These are phyloP conservation scores for Aphidius colemani DNA, from an alignment of 2,888 invertebrate species.

Conservation along the genomic window DNA sequence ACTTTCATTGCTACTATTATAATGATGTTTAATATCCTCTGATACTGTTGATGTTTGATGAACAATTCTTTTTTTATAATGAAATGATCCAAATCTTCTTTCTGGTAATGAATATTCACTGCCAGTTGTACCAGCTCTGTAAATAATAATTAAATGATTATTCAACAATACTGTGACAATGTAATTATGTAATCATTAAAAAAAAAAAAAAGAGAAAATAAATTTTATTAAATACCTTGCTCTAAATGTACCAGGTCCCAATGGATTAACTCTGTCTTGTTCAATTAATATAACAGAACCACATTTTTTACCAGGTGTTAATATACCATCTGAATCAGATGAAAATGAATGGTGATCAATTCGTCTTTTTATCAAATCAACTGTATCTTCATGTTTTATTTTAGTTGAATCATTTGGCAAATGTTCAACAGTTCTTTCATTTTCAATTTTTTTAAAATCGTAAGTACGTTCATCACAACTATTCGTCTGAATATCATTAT, in stretches of 20 bases:
- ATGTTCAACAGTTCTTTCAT: conserved; percentile 55
- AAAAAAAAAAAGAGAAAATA: conserved; percentile 1
- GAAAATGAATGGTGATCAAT: conserved; percentile 67
- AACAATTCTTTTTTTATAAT: conserved; percentile 57
- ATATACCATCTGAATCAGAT: conserved; percentile 75
- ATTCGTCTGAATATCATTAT: conserved; percentile 43
- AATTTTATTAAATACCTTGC: conserved; percentile 45
- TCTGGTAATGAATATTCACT: conserved; percentile 62
- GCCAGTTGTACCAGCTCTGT: conserved; percentile 64
- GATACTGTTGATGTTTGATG: conserved; percentile 59
- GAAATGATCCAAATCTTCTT: conserved; percentile 59
- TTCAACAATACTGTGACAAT: neutral
- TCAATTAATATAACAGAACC: conserved; percentile 48
- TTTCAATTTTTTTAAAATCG: conserved; percentile 21
- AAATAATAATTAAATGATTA: conserved; percentile 24
- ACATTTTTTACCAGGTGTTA: conserved; percentile 68
- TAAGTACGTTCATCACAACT: conserved; percentile 19
- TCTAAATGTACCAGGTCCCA: conserved; percentile 51
- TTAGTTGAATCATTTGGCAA: conserved; percentile 36
- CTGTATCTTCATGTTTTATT: conserved; percentile 31
- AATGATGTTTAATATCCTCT: conserved; percentile 66
- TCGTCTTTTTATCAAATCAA: conserved; percentile 34
- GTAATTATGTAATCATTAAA: neutral
- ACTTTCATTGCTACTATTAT: conserved; percentile 82
- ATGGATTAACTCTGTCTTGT: conserved; percentile 48